These are phyloP conservation scores for Odontothrips loti DNA, from an alignment of 2,888 invertebrate species.

Conservation along the genomic window DNA sequence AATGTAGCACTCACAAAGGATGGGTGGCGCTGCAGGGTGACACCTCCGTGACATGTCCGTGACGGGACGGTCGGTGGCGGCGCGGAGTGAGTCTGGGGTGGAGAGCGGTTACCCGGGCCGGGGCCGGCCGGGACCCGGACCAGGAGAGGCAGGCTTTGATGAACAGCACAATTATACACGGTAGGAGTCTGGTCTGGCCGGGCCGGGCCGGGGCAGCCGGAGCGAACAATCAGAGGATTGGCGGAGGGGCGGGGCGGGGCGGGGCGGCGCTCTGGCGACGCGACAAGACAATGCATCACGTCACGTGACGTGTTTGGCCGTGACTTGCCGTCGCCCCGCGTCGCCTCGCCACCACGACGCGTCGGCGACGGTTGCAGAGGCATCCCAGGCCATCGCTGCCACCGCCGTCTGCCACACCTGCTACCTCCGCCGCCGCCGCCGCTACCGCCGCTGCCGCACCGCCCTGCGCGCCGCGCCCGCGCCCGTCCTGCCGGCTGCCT, in stretches of 20 bases:
- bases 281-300: conserved; percentile 24
- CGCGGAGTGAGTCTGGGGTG: too few species aligned
- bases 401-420: not conserved
- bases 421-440: not conserved
- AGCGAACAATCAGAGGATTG: conserved; percentile 19
- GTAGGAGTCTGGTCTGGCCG: not conserved
- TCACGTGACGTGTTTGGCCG: not conserved
- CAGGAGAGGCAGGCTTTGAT: not conserved
- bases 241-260: not conserved
- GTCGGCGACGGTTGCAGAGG: too few species aligned
- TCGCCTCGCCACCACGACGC: not conserved
- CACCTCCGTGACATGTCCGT: not conserved
- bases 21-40: not conserved
- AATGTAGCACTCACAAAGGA: not conserved
- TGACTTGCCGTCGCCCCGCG: not conserved
- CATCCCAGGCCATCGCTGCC: too few species aligned
- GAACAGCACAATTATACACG: conserved; percentile 21
- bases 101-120: not conserved
- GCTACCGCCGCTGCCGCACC: not conserved
- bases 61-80: not conserved
- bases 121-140: not conserved
- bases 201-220: not conserved
- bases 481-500: conserved; percentile 6
- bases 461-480: not conserved
- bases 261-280: not conserved